Evolutionary conservation across 2,888 invertebrate genomes (phyloP), one percentile per base, ranked within the genome.

Genomic region (Neuroscelio doddi): DNA sequence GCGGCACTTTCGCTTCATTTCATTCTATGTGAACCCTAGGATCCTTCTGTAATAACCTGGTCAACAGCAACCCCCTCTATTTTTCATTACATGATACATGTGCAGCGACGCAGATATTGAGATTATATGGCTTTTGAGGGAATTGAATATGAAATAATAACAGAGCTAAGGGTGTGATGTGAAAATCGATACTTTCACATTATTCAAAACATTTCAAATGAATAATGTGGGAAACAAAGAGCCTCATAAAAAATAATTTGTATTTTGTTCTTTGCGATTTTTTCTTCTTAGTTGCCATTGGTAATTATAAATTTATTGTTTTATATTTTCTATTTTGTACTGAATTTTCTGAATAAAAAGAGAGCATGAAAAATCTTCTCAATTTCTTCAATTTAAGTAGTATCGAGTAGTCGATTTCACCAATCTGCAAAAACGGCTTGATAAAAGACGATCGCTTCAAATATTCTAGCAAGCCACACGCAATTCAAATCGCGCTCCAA

Each of bases 31-130:
- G 63, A 47, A 52, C 50, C 53, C 63, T 49, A 51, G 56, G 30
- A 41, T 47, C 51, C 68, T 50, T 53, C 62, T 50, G 72, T 69
- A 71, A 76, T 80, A 78, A 79, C 75, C 76, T 75, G 76, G 73
- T 74, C 73, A 71, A n/a, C 74, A 68, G 72, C 71, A 64, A 61
- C 52, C 66, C 63, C 71, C 56, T 63, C 69, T 29, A 24, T 26
- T 47, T 56, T 64, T 51, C 55, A 21, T 52, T 44, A 38, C 39
- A 27, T 42, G 36, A 38, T 45, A 50, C 44, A 41, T 47, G 47
- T 47, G 34, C 47, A 34, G 36, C 36, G 26, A 32, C 47, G 38
- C 38, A 49, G 39, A 47, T 46, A 42, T 36, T 24, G 58, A 58
- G 50, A 58, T 58, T 55, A 44, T 53, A 30, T 47, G 46, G 58